Conservation (phyloP, 2,113 vertebrate genomes). For the Hippocampus guttulatus region DNA sequence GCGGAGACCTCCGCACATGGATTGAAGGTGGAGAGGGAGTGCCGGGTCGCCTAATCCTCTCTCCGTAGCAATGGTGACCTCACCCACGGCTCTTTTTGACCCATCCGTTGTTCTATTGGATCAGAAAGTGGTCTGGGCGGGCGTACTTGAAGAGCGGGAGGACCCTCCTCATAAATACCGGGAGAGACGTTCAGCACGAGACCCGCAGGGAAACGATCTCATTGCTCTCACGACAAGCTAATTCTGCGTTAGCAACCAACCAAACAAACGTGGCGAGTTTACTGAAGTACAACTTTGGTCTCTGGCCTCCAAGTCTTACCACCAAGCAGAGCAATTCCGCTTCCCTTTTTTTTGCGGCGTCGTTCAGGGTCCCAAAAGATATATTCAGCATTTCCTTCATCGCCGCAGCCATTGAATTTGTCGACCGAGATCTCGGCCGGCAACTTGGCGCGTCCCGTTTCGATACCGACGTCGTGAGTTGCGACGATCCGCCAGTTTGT, state of each 20-base stretch:
- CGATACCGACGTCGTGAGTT: slow-evolving; percentile 10
- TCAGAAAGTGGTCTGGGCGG: neutral
- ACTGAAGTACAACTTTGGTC: slow-evolving; percentile 13
- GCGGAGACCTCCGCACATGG: slow-evolving; percentile 12
- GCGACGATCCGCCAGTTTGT: slow-evolving; percentile 13
- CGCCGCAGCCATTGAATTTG: too few species aligned
- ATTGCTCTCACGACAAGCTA: neutral
- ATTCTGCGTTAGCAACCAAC: slow-evolving; percentile 10
- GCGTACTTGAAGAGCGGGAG: neutral
- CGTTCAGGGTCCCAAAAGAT: too few species aligned
- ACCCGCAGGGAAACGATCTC: neutral
- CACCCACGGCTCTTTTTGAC: neutral
- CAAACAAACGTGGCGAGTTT: neutral
- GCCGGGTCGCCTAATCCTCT: neutral
- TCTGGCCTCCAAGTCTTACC: neutral
- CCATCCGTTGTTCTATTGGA: slow-evolving; percentile 3
- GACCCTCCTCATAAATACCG: slow-evolving; percentile 26
- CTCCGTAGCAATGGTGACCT: slow-evolving; percentile 23
- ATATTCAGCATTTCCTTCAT: slow-evolving; percentile 2
- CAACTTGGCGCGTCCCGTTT: slow-evolving; percentile 9
- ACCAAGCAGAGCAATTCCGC: neutral
- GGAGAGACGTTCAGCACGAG: slow-evolving; percentile 15
- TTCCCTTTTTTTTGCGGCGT: neutral
- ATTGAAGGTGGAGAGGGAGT: neutral
- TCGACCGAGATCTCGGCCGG: slow-evolving; percentile 12